Base-by-base conservation (phyloP, 2,113 vertebrate genomes). In the Dolichallabes microphthalmus region DNA sequence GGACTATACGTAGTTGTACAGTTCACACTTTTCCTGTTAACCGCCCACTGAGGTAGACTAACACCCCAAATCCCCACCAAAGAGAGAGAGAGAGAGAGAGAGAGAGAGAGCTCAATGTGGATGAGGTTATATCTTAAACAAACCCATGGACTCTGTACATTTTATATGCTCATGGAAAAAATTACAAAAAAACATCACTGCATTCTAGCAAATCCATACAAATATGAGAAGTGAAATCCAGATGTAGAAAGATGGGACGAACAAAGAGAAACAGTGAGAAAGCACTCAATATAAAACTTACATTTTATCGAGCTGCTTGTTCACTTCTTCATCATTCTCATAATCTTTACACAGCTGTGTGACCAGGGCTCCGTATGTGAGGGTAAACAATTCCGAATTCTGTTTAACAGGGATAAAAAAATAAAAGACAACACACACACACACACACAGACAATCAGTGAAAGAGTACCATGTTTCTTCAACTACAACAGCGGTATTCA, bases 271-370 rank as follows among this genome's bases (percentile, higher is more conserved):
- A n/a, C 5, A 75, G 3, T 30, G 25, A 58, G 0, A 3, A 3
- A 57, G 45, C 35, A 71, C 35, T 5, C 13, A 6, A 77, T 22
- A 39, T 30, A 20, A 76, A 60, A 93, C 96, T 96, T 85, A 98
- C 98, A 99, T 99, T 92, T 98, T 99, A 91, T 99, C 98, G 81
- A 99, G 95, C 88, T 99, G 98, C 90, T 99, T 99, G 91, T 99
- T 99, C 90, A 99, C 98, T 0, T 99, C 98, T 27, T 99, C 98
- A 0, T 99, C 98, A 0, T 98, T 99, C 93, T 99, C 98, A 1
- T 99, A 99, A 94, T 99, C 98, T 93, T 99, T 99, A 92, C 98
- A 99, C 12, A 99, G 95, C 91, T 99, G 98, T 27, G 97, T 99
- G 91, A 99, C 98, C 91, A 99, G 93, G 0, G 98, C 97, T 0